phyloP scores from a whole-genome alignment of 2,113 vertebrate genomes.

The Melanerpes formicivorus region DNA sequence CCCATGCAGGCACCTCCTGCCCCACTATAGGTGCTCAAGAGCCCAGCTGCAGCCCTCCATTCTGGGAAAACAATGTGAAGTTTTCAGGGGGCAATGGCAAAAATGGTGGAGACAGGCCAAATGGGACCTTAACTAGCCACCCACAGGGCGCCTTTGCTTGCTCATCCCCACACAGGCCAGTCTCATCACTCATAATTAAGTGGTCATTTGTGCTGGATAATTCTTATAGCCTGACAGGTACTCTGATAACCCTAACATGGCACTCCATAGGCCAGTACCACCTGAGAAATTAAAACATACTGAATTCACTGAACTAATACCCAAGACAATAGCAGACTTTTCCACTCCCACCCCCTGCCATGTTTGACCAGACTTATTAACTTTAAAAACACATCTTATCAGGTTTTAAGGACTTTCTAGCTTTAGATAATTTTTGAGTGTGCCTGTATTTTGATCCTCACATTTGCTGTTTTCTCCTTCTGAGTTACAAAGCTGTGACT shows the following conservation, averaged over 20 bases:
- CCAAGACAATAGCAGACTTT: background rate
- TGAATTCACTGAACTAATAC: background rate
- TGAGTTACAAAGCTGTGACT: background rate
- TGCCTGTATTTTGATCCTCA: background rate
- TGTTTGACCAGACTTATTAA: background rate
- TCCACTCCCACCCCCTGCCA: background rate
- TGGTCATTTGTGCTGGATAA: background rate
- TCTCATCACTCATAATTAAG: background rate
- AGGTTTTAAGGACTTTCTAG: background rate
- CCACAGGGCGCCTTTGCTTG: background rate
- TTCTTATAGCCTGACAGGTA: background rate
- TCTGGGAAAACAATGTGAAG: background rate
- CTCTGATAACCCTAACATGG: fast-evolving
- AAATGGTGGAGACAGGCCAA: background rate
- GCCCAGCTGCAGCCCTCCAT: fast-evolving
- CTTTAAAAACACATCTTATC: background rate
- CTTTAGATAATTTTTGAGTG: background rate
- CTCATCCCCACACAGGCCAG: background rate
- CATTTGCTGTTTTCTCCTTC: background rate
- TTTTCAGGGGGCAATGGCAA: background rate
- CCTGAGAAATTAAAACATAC: background rate
- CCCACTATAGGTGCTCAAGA: too few relatives aligned
- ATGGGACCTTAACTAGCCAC: background rate
- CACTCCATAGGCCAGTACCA: background rate
- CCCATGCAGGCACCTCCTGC: fast-evolving